Evolutionary conservation across 2,113 vertebrate genomes (phyloP).

Genomic region (Scatophagus argus): DNA sequence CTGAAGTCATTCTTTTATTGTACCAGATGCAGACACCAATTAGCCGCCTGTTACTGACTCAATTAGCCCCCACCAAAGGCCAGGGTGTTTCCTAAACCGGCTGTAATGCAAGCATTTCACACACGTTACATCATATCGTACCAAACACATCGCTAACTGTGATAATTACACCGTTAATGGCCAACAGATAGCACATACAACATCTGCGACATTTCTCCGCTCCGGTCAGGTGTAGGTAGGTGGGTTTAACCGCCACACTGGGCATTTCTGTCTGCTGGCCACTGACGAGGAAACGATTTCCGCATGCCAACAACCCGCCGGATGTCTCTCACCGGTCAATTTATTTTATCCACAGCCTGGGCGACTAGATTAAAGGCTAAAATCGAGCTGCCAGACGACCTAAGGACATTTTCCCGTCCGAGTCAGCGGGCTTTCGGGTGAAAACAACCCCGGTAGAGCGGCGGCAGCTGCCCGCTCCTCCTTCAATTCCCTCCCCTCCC

Average conservation of each 20-base stretch:
- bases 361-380: neutral
- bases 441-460: conserved; percentile 30
- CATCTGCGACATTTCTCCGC: conserved; percentile 26
- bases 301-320: conserved; percentile 55
- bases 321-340: neutral
- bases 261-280: conserved; percentile 19
- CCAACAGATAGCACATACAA: neutral
- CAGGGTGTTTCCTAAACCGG: neutral
- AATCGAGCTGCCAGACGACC: conserved; percentile 1
- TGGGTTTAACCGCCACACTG: conserved; percentile 17
- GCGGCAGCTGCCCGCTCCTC: conserved; percentile 54
- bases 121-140: neutral
- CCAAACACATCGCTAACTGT: neutral
- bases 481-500: conserved; percentile 41
- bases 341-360: rapidly evolving
- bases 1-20: neutral
- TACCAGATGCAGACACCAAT: conserved; percentile 42
- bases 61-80: conserved; percentile 57
- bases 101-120: neutral
- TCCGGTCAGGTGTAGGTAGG: conserved; percentile 57
- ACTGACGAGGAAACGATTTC: conserved; percentile 53
- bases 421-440: conserved; percentile 28
- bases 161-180: neutral
- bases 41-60: conserved; percentile 47
- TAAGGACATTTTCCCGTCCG: neutral